Percentiles rank a stretch among this genome's conserved stretches.
Conservation (phyloP, 2,113 vertebrate genomes). For the Cynopterus brachyotis region DNA sequence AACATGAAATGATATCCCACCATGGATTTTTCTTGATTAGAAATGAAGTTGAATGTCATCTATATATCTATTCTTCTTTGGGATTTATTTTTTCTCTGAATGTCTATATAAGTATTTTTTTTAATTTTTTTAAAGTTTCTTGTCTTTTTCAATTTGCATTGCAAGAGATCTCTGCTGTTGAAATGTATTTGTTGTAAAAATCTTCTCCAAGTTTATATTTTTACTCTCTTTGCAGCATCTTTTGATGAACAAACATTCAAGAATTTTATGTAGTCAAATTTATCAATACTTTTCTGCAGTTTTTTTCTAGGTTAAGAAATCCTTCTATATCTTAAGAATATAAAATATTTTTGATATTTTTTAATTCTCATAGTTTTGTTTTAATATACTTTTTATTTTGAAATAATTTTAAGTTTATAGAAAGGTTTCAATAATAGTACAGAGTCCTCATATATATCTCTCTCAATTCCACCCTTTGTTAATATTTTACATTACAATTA, state of each 20-base stretch:
- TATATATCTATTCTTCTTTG: background rate
- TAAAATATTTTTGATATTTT: background rate
- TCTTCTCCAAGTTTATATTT: background rate
- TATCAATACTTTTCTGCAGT: background rate
- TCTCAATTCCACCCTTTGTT: background rate
- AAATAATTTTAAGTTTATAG: background rate
- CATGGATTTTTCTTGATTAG: background rate
- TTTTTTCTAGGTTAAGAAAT: constrained; percentile 10
- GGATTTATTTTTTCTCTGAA: background rate
- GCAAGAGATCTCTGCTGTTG: background rate
- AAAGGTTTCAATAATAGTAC: background rate
- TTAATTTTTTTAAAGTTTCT: background rate
- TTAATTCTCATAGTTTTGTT: background rate
- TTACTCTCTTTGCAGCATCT: background rate
- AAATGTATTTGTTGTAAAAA: background rate
- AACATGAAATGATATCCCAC: background rate
- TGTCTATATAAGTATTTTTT: background rate
- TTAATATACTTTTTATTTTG: background rate
- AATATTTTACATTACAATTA: background rate
- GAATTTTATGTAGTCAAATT: background rate
- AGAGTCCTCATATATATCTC: background rate
- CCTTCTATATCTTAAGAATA: background rate
- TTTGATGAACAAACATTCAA: background rate
- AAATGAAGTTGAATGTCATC: background rate
- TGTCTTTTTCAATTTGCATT: background rate